Conservation (phyloP, 2,113 vertebrate species). For the Perognathus longimembris region DNA sequence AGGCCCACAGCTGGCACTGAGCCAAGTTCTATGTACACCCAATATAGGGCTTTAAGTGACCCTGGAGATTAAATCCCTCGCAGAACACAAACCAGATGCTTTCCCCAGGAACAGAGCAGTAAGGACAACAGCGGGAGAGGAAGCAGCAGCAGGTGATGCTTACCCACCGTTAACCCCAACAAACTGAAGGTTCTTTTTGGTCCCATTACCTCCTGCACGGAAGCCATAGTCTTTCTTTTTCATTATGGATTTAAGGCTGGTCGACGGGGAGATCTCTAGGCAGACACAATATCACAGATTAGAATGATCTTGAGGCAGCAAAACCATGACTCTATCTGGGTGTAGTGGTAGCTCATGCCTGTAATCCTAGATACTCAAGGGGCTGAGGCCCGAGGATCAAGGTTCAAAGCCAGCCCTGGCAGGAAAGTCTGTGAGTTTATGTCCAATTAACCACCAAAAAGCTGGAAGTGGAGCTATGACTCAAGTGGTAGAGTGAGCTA, state of each 20-base stretch:
- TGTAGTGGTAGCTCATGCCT: no score
- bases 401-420: no score
- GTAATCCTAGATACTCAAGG: no score
- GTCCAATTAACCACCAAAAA: no score
- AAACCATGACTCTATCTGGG: background rate
- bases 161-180: conserved; percentile 99
- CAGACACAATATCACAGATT: conserved; percentile 86
- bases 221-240: conserved; percentile 96
- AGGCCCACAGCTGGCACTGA: conserved; percentile 26
- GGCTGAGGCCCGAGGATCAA: no score
- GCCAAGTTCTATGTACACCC: conserved; percentile 58
- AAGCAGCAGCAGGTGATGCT: conserved; percentile 84
- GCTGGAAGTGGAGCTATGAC: no score
- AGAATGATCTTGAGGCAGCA: conserved; percentile 60
- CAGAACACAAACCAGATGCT: conserved; percentile 62
- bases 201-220: conserved; percentile 92
- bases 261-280: conserved; percentile 87
- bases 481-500: no score
- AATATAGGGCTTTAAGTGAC: conserved; percentile 1
- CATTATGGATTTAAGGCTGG: conserved; percentile 99
- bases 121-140: background rate
- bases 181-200: conserved; percentile 99
- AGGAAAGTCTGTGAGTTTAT: no score
- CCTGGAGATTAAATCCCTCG: background rate
- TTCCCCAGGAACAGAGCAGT: conserved; percentile 27